phyloP scores from a whole-genome alignment of 2,113 vertebrate genomes.

The Mugil cephalus region DNA sequence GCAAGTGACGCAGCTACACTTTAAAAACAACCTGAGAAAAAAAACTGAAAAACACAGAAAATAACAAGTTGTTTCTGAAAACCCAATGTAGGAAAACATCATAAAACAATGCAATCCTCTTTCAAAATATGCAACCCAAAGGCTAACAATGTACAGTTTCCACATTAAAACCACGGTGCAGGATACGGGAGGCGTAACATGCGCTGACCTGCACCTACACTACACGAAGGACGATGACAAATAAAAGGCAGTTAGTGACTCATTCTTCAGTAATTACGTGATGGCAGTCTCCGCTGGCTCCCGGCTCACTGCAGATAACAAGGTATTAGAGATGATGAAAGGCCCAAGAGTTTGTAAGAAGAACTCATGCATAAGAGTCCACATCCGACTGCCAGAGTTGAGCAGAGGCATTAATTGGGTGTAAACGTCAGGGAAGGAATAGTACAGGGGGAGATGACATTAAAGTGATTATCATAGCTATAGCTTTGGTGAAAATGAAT shows the following conservation, averaged over 20 bases:
- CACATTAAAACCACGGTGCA: neutral
- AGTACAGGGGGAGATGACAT: slow-evolving; percentile 2
- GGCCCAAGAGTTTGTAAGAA: slow-evolving; percentile 26
- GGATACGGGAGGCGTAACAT: neutral
- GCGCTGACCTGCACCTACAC: slow-evolving; percentile 17
- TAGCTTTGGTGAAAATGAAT: neutral
- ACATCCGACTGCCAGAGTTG: slow-evolving; percentile 1
- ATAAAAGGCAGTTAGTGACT: slow-evolving; percentile 31
- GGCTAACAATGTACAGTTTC: neutral
- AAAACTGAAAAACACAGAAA: neutral
- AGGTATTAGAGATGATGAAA: slow-evolving; percentile 48
- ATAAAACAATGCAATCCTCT: neutral
- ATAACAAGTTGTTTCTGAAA: neutral
- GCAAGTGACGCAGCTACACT: neutral
- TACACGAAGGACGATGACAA: slow-evolving; percentile 26
- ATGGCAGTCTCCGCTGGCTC: slow-evolving; percentile 29
- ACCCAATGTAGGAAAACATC: neutral
- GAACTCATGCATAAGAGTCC: slow-evolving; percentile 20
- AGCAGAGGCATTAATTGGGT: slow-evolving; percentile 39
- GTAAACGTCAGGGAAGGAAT: slow-evolving; percentile 21
- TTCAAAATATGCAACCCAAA: too few relatives aligned
- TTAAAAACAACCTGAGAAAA: neutral
- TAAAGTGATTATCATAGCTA: slow-evolving; percentile 17
- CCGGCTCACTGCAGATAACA: slow-evolving; percentile 37
- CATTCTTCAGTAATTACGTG: slow-evolving; percentile 16